Base-by-base conservation (phyloP, 2,888 invertebrate genomes). In the Cataglyphis livida region DNA sequence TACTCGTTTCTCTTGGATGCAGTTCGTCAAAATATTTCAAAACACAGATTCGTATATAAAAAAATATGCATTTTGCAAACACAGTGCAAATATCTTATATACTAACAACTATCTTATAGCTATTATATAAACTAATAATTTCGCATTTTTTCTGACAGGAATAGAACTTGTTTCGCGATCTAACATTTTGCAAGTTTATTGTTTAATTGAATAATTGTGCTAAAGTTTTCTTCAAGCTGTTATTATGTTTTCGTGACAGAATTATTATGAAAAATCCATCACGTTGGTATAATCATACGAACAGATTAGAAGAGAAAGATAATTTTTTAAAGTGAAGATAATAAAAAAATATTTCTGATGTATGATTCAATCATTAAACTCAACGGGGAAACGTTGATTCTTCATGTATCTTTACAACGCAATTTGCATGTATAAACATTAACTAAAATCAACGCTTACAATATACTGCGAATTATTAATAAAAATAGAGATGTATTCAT, bases 151-250 rank as follows among this genome's bases (percentile, higher is more conserved):
- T 57, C 15, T 18, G 32, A n/a, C 21, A 15, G 35, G 3, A 21
- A 68, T 59, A 59, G 59, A 68, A 78, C 41, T 6, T 15, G 41
- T n/a, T 70, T 59, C 7, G 41, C n/a, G 41, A 57, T 78, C 9
- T 44, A 9, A 32, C 41, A 38, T 70, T 59, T 32, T 12, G 70
- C 38, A 21, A 70, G 41, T 70, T 70, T 44, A 57, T 35, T 28
- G 28, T 59, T 18, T 44, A 70, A 78, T 70, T 70, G 32, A 51
- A 70, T 44, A 32, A 70, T 70, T 32, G 44, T 59, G 59, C 48
- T 59, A 18, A 70, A 25, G 7, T 79, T 44, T 44, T 15, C 44
- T 71, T 12, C 12, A 12, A 76, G 38, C 6, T 70, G 9, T 21
- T 70, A 18, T 35, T 71, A 44, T 3, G 21, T 18, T 59, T 57